A percentile compares a stretch with the other conserved stretches of the same genome.
These are phyloP conservation scores for Mycteria americana DNA, from an alignment of 2,797 vertebrate genomes.

Conservation along the genomic window DNA sequence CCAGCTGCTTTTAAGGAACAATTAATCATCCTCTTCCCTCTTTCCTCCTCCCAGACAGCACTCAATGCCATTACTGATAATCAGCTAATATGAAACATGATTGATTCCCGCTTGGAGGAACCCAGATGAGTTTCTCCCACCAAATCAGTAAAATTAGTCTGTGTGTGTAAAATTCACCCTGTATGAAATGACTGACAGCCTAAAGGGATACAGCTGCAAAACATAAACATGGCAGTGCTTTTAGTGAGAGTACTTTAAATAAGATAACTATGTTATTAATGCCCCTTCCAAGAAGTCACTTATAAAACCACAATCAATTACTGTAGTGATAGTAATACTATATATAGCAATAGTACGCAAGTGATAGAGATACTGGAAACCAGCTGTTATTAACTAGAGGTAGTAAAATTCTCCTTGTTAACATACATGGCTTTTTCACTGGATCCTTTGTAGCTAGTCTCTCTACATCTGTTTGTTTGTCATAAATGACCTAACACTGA, in stretches of 20 bases:
- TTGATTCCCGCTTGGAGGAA: not conserved
- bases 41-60: not conserved
- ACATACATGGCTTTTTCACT: not conserved
- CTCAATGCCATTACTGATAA: not conserved
- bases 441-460: not conserved
- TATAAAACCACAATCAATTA: not conserved
- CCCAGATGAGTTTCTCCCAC: not conserved
- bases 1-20: conserved; percentile 12
- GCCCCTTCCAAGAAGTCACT: conserved; percentile 12
- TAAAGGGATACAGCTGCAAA: not conserved
- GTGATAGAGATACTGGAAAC: not conserved
- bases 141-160: not conserved
- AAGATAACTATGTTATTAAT: not conserved
- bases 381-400: not conserved
- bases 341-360: not conserved
- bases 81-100: not conserved
- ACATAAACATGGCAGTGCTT: not conserved
- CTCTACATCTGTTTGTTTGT: not conserved
- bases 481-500: not conserved
- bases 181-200: conserved; percentile 18
- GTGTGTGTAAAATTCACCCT: not conserved
- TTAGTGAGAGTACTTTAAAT: conserved; percentile 6
- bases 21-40: not conserved
- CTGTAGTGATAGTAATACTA: not conserved
- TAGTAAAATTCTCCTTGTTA: not conserved